Evolutionary conservation across 2,113 vertebrate genomes (phyloP), one percentile per base, ranked within the genome.

Genomic region (Puffinus mauretanicus): DNA sequence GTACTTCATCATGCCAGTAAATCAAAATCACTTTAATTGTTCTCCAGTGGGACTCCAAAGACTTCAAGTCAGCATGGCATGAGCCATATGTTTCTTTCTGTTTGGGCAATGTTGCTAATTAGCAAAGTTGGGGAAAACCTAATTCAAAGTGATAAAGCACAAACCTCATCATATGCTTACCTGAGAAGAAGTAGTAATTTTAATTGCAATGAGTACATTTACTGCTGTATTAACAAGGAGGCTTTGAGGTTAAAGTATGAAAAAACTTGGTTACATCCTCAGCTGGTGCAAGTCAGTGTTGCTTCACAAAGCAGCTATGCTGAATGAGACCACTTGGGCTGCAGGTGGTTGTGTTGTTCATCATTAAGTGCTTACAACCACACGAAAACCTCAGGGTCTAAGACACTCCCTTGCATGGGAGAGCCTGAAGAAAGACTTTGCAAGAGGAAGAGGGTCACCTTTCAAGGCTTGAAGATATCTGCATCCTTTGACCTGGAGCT

Each of bases 11-110:
- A 83, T 0, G 6, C 46, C 78, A 88, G 88, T 76, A 93, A 96
- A 94, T 93, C 94, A 96, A 95, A 85, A 91, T 86, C 83, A 57
- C 77, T 95, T 91, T 97, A 95, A 97, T 95, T 96, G 91, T 62
- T 85, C 54, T 95, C 60, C 64, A 78, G 83, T 72, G 65, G 72
- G 83, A 93, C 70, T 94, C 86, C 73, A 78, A 91, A 78, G 86
- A 60, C 79, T 97, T 96, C 87, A 77, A 90, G 92, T 86, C 82
- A 91, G 89, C 64, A 72, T 46, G 79, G 67, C 79, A 84, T 16
- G 30, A 93, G 79, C 72, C 89, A 93, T 89, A 72, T 93, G 66
- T 49, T 96, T 88, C 60, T 82, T 91, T 64, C 51, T 71, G 77
- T 46, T 86, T 72, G 81, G 40, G 47, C 65, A 82, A 94, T 0